phyloP scores from a whole-genome alignment of 92 coral and sea anemone species.

The Umimayanthus kanabou region DNA sequence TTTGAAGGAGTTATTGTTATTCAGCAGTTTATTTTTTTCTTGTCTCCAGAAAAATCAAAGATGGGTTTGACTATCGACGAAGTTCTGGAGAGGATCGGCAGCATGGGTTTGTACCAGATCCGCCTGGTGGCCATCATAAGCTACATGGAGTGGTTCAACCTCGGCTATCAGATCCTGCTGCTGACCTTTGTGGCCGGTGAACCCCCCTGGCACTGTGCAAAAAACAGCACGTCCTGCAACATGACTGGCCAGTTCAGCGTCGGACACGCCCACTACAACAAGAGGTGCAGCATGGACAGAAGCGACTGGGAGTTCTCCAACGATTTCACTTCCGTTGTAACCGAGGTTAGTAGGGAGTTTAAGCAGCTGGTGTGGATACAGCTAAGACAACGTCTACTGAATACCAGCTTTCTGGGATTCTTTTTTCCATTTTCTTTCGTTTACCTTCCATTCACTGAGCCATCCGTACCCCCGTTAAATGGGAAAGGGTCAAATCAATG shows the following conservation, averaged over 20 bases:
- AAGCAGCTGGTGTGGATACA: background rate
- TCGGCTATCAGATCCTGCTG: conserved; percentile 52
- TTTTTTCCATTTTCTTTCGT: background rate
- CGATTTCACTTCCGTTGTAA: conserved; percentile 74
- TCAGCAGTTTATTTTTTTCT: background rate
- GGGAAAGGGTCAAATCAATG: too few species aligned
- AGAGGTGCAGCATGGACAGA: conserved; percentile 58
- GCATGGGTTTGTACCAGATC: conserved; percentile 70
- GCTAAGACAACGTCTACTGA: background rate
- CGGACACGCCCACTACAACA: conserved; percentile 32
- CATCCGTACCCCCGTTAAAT: too few species aligned
- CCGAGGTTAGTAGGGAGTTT: conserved; percentile 55
- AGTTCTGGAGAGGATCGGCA: conserved; percentile 67
- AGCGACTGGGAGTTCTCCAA: conserved; percentile 78
- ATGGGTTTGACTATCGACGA: conserved; percentile 69
- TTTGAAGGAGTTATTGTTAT: too few species aligned
- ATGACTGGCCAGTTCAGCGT: conserved; percentile 70
- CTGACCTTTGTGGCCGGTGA: conserved; percentile 78
- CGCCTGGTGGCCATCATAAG: conserved; percentile 60
- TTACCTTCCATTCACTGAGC: background rate
- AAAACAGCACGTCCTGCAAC: conserved; percentile 65
- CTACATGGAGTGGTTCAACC: conserved; percentile 49
- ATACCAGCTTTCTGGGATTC: background rate
- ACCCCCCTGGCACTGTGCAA: conserved; percentile 79
- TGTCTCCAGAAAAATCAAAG: background rate